Conservation (phyloP, 2,797 vertebrate genomes). For the Lacerta agilis region DNA sequence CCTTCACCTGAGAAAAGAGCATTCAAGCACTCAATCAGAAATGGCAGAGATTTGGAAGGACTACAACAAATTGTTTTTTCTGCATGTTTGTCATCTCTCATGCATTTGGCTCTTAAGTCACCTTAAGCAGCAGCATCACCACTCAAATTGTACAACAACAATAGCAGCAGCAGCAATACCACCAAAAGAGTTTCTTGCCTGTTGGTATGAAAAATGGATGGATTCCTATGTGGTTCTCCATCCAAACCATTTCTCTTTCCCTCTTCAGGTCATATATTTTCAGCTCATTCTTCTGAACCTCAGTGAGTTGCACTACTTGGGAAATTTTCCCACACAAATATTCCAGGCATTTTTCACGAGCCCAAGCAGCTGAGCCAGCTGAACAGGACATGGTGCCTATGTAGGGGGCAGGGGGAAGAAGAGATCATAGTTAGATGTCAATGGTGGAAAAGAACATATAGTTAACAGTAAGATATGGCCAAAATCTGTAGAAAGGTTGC, state of each 20-base stretch:
- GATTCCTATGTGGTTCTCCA: conserved; percentile 89
- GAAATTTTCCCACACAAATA: conserved; percentile 86
- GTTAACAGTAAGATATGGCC: background rate
- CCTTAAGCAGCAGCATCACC: background rate
- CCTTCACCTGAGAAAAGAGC: background rate
- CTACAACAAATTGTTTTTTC: background rate
- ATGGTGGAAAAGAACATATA: background rate
- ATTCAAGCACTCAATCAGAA: background rate
- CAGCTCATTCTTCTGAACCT: conserved; percentile 83
- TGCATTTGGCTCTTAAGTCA: background rate
- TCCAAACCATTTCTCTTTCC: conserved; percentile 83
- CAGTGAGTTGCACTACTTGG: conserved; percentile 79
- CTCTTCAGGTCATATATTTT: conserved; percentile 86
- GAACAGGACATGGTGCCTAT: conserved; percentile 88
- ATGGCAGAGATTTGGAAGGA: background rate
- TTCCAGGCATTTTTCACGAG: conserved; percentile 85
- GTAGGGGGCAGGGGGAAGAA: conserved; percentile 12
- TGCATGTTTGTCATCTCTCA: background rate
- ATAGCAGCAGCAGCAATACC: too few relatives aligned
- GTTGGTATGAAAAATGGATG: conserved; percentile 92
- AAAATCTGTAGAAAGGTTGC: background rate
- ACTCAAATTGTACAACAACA: background rate
- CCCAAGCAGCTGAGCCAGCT: conserved; percentile 78
- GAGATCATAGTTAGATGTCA: conserved; percentile 12
- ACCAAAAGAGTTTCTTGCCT: conserved; percentile 77